Evolutionary conservation across 2,797 vertebrate genomes (phyloP), one percentile per base, ranked within the genome.

Genomic region (Helicolenus hilgendorfi): DNA sequence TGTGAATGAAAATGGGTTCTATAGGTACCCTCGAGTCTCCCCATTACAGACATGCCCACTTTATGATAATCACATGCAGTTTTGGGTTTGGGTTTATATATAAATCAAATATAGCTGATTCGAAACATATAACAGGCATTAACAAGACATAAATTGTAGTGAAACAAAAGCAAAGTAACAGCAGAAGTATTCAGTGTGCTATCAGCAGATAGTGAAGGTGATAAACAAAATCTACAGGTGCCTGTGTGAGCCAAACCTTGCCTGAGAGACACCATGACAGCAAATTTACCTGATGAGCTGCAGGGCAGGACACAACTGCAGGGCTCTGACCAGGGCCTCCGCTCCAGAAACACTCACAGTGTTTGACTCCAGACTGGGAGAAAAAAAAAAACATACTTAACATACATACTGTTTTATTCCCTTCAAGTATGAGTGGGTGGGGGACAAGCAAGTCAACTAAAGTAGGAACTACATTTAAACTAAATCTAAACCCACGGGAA

Each of bases 311-410:
- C 96, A 98, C 14, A 56, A 95, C 45, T 86, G 87, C 4, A 98
- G 87, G 7, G 96, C 96, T 81, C 91, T 89, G 0, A 94, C 92
- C 6, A 99, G 88, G 1, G 93, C 94, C 29, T 91, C 89, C 7
- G 96, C 98, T 81, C 98, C 98, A 1, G 0, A 0, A 20, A 72
- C 90, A 62, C 92, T 97, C 82, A 99, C 98, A 33, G 0, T 56
- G 89, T 99, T 99, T 26, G 95, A 97, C 93, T 99, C 98, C 95
- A 99, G 95, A 83, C 98, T 99, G 76, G 7, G 80, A 67, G 33
- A 88, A 53, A 75, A 29, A 75, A 29, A 87, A 63, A 91, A 24
- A 88, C n/a, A 91, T 4, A 29, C 38, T 38, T 11, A 5, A 81
- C 8, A 69, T 4, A 49, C 14, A 27, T 5, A 1, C 0, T 2